Evolutionary conservation across 30 jellyfish, hydroid and myxozoan species (phyloP), one percentile per base, ranked within the genome.

Genomic region (Chrysaora quinquecirrha): DNA sequence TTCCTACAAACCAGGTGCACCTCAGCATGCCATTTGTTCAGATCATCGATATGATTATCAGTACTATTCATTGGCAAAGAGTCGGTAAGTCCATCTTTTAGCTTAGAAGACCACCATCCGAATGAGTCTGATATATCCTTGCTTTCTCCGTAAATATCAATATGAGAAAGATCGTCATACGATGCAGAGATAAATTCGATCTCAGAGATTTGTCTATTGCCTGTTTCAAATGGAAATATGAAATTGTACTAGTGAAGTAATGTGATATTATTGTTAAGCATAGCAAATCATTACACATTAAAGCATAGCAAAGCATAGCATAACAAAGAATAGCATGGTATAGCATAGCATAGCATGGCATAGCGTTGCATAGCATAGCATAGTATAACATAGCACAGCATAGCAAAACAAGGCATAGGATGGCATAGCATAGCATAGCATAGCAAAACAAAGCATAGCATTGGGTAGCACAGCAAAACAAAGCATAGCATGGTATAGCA

Each of bases 81-180:
- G 68, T 52, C 68, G 6, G 25, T 25, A 2, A 52, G 68, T 52
- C 68, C 68, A 19, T 52, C 68, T 52, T 52, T 52, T 52, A 52
- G 12, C 29, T 52, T 20, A 19, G 6, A 52, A 2, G 24, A 20
- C 68, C 29, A 20, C 68, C 68, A 52, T 52, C 68, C 29, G 68
- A 20, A 10, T 52, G 24, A 7, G 4, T 52, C 29, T 52, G 68
- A 16, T 2, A 3, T 3, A 2, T 20, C 29, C 19, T 52, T 52
- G 68, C 68, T 19, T 52, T 12, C 2, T 16, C 19, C 25, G 25
- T 19, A 20, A 16, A 19, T 52, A 25, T 52, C 29, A 10, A 19
- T 19, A 52, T 10, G 6, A 25, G 68, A 52, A 3, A 52, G 25
- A 52, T 3, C 24, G 24, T 52, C 68, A 19, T 2, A 10, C 24